Evolutionary conservation across 1,140 invertebrate genomes (phyloP), one percentile per base, ranked within the genome.

Genomic region (Halictus rubicundus): DNA sequence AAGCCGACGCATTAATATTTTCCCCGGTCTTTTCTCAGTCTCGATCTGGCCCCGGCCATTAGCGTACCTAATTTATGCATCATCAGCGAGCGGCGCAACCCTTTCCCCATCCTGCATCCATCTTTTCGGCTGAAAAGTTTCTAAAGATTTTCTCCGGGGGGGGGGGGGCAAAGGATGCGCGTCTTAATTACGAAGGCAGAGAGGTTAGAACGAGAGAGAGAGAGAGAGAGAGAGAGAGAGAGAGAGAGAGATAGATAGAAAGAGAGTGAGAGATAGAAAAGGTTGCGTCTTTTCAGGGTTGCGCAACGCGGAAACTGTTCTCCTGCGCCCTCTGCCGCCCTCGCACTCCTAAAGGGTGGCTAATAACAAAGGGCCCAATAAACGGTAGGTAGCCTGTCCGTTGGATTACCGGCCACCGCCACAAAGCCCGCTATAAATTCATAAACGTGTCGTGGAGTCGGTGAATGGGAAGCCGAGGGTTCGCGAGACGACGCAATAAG

Each of bases 31-130:
- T 89, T 88, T 85, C 87, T 83, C 70, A 80, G 84, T 75, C 83
- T 68, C 52, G 77, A 83, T 89, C 81, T 65, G 66, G 64, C 74
- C 87, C 75, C 83, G 87, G 70, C 76, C 89, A 91, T 91, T 90
- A 91, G 89, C 86, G 82, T 77, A 87, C 82, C 88, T 90, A 90
- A 91, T 90, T 91, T 90, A 91, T 91, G 90, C 90, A 91, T 89
- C 87, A 88, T 91, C 89, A 89, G 86, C 84, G 77, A 49, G 54
- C 42, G 59, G 83, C 68, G 66, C 82, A 89, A 89, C 89, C 87
- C 89, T 89, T 89, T 90, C 85, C 81, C 81, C 84, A 90, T 91
- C 90, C 90, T 90, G 88, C 88, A 91, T 91, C 88, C 90, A 91
- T 91, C 90, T 90, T 89, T 87, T 83, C 80, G 83, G 70, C 82